Conservation (phyloP, 2,888 invertebrate genomes). For the Pollenia labialis region DNA sequence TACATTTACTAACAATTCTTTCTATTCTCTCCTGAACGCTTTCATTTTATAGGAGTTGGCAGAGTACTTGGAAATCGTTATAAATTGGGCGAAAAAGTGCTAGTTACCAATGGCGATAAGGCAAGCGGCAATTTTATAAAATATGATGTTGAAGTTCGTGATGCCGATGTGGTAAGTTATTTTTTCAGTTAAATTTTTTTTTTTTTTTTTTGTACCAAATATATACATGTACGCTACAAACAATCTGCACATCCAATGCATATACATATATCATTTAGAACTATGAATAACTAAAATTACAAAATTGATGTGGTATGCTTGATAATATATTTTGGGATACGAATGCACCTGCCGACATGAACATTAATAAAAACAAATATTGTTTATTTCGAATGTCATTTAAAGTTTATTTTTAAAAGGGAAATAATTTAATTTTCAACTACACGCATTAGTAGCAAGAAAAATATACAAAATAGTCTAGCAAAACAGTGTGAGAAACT, state of each 20-base stretch:
- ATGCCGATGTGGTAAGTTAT: slow-evolving; percentile 82
- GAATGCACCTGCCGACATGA: slow-evolving; percentile 5
- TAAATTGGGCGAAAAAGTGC: slow-evolving; percentile 83
- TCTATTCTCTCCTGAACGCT: slow-evolving; percentile 58
- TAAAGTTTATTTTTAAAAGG: too few species aligned
- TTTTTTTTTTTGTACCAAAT: neutral
- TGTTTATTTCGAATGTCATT: neutral
- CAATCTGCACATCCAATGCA: neutral
- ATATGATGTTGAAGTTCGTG: slow-evolving; percentile 84
- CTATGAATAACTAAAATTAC: slow-evolving; percentile 23
- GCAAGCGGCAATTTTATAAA: slow-evolving; percentile 80
- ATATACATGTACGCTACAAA: neutral
- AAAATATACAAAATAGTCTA: too few species aligned
- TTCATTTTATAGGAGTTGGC: slow-evolving; percentile 80
- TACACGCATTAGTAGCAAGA: too few species aligned
- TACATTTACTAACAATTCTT: slow-evolving; percentile 47
- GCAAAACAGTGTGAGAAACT: too few species aligned
- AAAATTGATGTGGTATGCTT: slow-evolving; percentile 31
- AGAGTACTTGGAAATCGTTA: slow-evolving; percentile 80
- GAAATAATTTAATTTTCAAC: too few species aligned
- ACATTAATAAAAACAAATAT: neutral
- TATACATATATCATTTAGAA: slow-evolving; percentile 11
- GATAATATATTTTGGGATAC: slow-evolving; percentile 11
- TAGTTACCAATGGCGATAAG: slow-evolving; percentile 82
- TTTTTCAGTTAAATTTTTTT: slow-evolving; percentile 10